Evolutionary conservation across 2,113 vertebrate genomes (phyloP).

Genomic region (Deroptyus accipitrinus): DNA sequence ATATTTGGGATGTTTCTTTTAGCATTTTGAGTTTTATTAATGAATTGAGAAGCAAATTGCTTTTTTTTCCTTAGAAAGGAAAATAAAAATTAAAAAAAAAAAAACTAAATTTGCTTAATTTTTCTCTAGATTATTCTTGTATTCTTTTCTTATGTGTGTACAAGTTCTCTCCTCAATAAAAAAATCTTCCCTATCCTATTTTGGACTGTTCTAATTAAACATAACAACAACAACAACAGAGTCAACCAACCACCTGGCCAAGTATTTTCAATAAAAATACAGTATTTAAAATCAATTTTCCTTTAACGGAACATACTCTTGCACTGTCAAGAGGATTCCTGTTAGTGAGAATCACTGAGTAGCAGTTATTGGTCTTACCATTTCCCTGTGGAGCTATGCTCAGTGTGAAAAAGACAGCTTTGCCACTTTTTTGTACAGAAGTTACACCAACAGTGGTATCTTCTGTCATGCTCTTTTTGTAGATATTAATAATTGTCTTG

Average conservation of each 20-base stretch:
- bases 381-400: rapidly evolving
- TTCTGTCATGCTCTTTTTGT: not conserved
- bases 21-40: not conserved
- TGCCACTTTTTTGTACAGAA: not conserved
- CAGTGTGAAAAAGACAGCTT: not conserved
- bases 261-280: not conserved
- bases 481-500: not conserved
- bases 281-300: rapidly evolving
- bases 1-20: not conserved
- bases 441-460: rapidly evolving
- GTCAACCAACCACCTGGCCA: rapidly evolving
- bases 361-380: not conserved
- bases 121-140: not conserved
- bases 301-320: not conserved
- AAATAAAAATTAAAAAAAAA: not conserved
- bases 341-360: not conserved
- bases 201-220: not conserved
- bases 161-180: not conserved
- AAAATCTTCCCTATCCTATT: not conserved
- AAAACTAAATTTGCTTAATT: rapidly evolving
- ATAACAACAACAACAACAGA: rapidly evolving
- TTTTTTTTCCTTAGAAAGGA: not conserved
- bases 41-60: not conserved
- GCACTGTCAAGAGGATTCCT: not conserved
- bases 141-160: not conserved